A percentile compares a stretch with the other conserved stretches of the same genome.
These are phyloP conservation scores for Phaethornis superciliosus DNA, from an alignment of 2,113 vertebrate species.

Conservation along the genomic window DNA sequence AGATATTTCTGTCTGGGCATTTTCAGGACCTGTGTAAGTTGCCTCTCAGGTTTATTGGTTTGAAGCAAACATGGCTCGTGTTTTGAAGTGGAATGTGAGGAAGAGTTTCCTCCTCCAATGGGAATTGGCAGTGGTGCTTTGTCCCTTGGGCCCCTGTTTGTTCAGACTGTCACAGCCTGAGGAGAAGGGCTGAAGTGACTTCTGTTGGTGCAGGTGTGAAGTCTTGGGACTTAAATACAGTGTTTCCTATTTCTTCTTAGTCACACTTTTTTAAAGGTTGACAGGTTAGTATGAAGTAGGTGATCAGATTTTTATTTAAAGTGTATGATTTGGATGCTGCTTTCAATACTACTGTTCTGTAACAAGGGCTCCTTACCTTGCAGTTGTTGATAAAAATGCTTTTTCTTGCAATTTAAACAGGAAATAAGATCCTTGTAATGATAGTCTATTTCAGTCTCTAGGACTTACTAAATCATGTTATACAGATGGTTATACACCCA, in stretches of 20 bases:
- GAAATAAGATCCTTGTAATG: not conserved
- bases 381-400: not conserved
- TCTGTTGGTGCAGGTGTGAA: not conserved
- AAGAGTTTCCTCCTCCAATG: not conserved
- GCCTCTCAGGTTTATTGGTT: rapidly evolving
- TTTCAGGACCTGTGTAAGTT: not conserved
- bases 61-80: rapidly evolving
- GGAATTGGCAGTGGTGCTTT: not conserved
- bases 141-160: not conserved
- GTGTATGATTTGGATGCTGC: not conserved
- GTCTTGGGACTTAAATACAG: not conserved
- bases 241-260: not conserved
- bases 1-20: not conserved
- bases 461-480: not conserved
- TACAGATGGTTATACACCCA: not conserved
- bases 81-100: not conserved
- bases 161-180: not conserved
- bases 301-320: not conserved
- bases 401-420: not conserved
- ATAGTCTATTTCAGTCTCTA: not conserved
- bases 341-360: not conserved
- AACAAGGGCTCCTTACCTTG: not conserved
- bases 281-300: not conserved
- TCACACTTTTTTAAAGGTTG: not conserved
- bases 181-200: not conserved